phyloP scores from a whole-genome alignment of 2,888 invertebrate genomes.

The Crocallis elinguaria region DNA sequence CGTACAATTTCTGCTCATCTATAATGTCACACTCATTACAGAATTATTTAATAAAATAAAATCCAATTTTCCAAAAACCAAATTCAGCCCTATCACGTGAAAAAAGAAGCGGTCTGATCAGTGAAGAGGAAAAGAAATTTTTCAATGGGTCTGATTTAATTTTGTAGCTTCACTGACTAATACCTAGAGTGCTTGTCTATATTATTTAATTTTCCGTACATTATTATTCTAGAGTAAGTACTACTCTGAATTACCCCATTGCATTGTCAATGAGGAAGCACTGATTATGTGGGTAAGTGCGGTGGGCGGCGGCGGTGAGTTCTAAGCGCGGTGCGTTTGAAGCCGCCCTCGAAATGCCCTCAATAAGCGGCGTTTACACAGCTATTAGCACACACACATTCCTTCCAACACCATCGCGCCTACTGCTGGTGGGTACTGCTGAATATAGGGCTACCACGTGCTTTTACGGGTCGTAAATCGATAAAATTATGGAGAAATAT shows the following conservation, averaged over 20 bases:
- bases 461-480: neutral
- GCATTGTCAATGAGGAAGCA: conserved; percentile 35
- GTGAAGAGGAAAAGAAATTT: no score
- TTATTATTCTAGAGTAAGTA: neutral
- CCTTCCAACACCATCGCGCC: conserved; percentile 43
- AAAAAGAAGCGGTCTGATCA: no score
- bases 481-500: neutral
- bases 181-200: no score
- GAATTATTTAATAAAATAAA: no score
- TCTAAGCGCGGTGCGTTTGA: conserved; percentile 65
- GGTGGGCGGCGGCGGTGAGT: conserved; percentile 54
- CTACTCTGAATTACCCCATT: conserved; percentile 29
- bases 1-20: no score
- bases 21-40: no score
- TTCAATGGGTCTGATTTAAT: no score
- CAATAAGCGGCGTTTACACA: conserved; percentile 78
- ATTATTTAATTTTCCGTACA: no score
- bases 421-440: conserved; percentile 1
- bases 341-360: conserved; percentile 65
- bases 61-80: no score
- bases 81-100: no score
- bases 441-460: neutral
- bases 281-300: conserved; percentile 36
- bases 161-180: no score
- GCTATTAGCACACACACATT: conserved; percentile 71